Evolutionary conservation across 2,888 invertebrate genomes (phyloP), one percentile per base, ranked within the genome.

Genomic region (Drosophila pseudotakahashii): DNA sequence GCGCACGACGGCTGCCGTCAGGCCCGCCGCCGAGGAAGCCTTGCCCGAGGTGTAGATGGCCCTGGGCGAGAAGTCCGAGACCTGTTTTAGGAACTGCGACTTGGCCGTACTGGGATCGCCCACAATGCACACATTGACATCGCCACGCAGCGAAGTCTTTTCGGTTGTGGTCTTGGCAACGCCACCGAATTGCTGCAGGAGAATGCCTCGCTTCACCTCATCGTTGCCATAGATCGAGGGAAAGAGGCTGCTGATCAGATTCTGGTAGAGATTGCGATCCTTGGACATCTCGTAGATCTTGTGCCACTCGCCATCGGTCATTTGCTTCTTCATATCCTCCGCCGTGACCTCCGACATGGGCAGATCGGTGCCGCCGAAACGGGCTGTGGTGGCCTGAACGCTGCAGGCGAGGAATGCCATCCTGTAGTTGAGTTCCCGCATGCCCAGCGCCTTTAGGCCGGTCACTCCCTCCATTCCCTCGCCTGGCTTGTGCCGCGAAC

Each of bases 21-120:
- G 94, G 94, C 99, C 99, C 54, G 99, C 99, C 0, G 99, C 99
- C 2, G 96, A 96, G 0, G 98, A 99, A 0, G 99, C 99, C 93
- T 99, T 99, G 7, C 99, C 99, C 44, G 98, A 99, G 0, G 99
- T 99, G 92, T 99, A 99, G 6, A 99, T 96, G 0, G 99, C 98
- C 30, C 99, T 94, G 0, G 99, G 99, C 16, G 97, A 96, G 92
- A 99, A 98, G 90, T 99, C 98, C 9, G 98, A 93, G 34, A 97
- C 97, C 93, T 97, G 98, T 93, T 99, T 98, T 45, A 99, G 93
- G 77, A 99, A 94, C 91, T 99, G 99, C 0, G 98, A 98, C 92
- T 99, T 99, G 30, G 99, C 99, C 0, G 99, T 99, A 91, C 98
- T 98, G 0, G 99, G 99, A 93, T 99, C 99, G 3, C 99, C 99